Conservation (phyloP, 2,113 vertebrate genomes). For the Semnopithecus entellus region DNA sequence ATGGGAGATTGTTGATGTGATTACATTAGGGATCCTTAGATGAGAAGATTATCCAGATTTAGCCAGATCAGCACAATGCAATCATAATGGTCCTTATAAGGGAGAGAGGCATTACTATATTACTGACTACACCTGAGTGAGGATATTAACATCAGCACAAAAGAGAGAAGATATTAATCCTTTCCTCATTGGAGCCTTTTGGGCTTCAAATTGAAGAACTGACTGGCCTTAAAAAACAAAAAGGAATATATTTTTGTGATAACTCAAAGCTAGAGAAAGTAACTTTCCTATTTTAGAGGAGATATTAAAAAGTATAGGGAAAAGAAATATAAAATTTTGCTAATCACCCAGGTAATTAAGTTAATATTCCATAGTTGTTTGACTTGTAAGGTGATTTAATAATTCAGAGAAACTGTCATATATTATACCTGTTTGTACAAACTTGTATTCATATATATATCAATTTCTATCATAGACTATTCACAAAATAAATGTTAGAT, state of each 20-base stretch:
- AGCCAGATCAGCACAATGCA: neutral
- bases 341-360: neutral
- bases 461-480: neutral
- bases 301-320: neutral
- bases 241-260: neutral
- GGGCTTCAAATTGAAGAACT: conserved; percentile 20
- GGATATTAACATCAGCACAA: neutral
- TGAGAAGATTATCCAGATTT: neutral
- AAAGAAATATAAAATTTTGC: neutral
- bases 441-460: neutral
- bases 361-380: neutral
- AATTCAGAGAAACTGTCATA: neutral
- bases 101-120: neutral
- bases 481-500: neutral
- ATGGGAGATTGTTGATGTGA: neutral
- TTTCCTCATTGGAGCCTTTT: neutral
- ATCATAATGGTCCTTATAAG: neutral
- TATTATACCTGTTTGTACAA: neutral
- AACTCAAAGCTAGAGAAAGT: neutral
- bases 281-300: neutral
- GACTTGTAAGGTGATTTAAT: neutral
- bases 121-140: neutral
- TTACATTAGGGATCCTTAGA: neutral
- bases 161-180: neutral
- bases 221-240: neutral